phyloP scores from a whole-genome alignment of 2,113 vertebrate species.

The Pachypanchax playfairii region DNA sequence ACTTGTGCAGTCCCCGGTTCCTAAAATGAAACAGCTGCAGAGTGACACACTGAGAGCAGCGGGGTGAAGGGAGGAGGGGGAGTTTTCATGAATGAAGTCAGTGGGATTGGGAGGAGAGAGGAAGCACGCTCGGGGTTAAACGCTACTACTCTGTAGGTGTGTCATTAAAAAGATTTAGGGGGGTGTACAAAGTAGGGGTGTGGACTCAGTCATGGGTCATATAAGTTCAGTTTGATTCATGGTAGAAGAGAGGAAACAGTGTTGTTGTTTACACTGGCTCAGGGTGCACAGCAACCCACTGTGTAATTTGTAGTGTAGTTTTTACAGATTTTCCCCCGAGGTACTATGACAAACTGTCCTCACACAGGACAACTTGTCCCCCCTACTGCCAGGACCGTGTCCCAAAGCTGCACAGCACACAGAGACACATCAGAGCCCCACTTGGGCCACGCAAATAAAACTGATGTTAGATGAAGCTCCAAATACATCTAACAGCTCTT shows the following conservation, averaged over 20 bases:
- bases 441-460: constrained; percentile 70
- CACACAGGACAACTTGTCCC: constrained; percentile 37
- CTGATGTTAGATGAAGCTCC: constrained; percentile 60
- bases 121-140: constrained; percentile 44
- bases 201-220: constrained; percentile 64
- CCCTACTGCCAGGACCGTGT: constrained; percentile 51
- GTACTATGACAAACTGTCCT: constrained; percentile 65
- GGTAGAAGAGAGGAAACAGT: constrained; percentile 55
- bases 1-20: constrained; percentile 75
- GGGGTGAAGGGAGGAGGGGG: constrained; percentile 51
- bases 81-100: constrained; percentile 80
- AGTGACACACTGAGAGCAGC: constrained; percentile 60
- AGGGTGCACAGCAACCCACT: constrained; percentile 69
- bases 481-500: constrained; percentile 68
- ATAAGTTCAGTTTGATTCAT: constrained; percentile 71
- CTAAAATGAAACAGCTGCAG: constrained; percentile 85
- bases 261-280: constrained; percentile 75
- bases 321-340: constrained; percentile 67
- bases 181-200: constrained; percentile 55
- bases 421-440: constrained; percentile 63
- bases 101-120: constrained; percentile 60
- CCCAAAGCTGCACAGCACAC: constrained; percentile 39
- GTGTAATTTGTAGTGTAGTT: constrained; percentile 77
- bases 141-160: constrained; percentile 64
- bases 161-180: constrained; percentile 60